Evolutionary conservation across 64 coral and sea anemone species (phyloP).

Genomic region (Montipora capricornis): DNA sequence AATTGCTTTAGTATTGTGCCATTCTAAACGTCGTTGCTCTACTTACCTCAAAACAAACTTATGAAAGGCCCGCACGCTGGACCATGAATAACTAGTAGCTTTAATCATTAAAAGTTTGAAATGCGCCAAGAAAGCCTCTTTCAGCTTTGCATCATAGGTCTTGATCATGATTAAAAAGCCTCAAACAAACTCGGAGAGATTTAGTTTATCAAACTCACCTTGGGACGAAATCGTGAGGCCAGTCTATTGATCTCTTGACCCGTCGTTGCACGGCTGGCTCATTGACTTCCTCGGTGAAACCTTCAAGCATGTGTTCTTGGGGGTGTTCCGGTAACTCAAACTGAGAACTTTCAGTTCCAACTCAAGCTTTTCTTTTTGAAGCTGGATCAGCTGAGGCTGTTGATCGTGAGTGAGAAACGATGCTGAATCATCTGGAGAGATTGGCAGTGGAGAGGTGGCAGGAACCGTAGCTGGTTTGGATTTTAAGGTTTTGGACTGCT

Average conservation of each 20-base stretch:
- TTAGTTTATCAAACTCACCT: slow-evolving; percentile 4
- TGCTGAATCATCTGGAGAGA: background rate
- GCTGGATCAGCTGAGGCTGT: slow-evolving; percentile 15
- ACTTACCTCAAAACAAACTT: slow-evolving; percentile 10
- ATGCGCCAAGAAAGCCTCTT: background rate
- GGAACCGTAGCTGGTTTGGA: background rate
- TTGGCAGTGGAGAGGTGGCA: background rate
- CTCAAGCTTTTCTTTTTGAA: background rate
- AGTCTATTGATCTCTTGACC: background rate
- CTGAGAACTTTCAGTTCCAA: background rate
- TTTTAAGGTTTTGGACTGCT: background rate
- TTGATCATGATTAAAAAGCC: slow-evolving; percentile 15
- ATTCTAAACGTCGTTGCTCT: background rate
- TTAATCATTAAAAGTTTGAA: background rate
- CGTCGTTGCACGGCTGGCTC: background rate
- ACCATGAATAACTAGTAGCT: slow-evolving; percentile 16
- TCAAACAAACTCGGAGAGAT: background rate
- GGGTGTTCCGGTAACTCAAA: background rate
- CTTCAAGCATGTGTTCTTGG: background rate
- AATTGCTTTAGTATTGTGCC: slow-evolving; percentile 5
- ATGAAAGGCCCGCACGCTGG: background rate
- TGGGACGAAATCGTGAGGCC: slow-evolving; percentile 4
- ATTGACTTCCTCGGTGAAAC: background rate
- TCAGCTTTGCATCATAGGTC: background rate
- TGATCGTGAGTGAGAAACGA: background rate